A percentile compares a stretch with the other conserved stretches of the same genome.
phyloP scores from a whole-genome alignment of 2,888 invertebrate genomes.

The Daptonema setosum region DNA sequence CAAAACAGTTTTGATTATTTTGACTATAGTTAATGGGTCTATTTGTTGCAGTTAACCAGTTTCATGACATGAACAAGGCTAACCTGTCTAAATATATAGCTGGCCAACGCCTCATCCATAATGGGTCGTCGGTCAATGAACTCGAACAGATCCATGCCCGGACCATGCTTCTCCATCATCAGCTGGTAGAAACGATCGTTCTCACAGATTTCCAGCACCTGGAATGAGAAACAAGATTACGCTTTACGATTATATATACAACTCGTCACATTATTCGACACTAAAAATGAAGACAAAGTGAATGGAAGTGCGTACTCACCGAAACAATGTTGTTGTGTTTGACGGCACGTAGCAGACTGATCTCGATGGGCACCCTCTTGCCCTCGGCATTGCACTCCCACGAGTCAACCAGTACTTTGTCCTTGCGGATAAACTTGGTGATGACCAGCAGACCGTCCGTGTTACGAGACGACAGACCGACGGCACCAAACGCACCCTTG shows the following conservation, averaged over 20 bases:
- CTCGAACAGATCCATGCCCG: slow-evolving; percentile 54
- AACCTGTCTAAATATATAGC: slow-evolving; percentile 50
- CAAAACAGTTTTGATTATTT: too few species aligned
- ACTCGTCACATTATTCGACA: slow-evolving; percentile 3
- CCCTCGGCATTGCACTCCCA: slow-evolving; percentile 34
- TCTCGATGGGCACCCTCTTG: slow-evolving; percentile 40
- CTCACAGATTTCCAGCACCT: slow-evolving; percentile 45
- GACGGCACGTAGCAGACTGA: slow-evolving; percentile 42
- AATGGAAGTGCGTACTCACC: slow-evolving; percentile 13
- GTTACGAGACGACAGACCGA: slow-evolving; percentile 44
- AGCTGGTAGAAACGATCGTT: slow-evolving; percentile 48
- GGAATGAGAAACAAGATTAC: too few species aligned
- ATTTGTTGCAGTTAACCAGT: too few species aligned
- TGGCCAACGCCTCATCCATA: slow-evolving; percentile 45
- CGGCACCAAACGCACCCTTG: slow-evolving; percentile 51
- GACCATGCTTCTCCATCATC: slow-evolving; percentile 54
- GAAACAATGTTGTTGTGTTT: slow-evolving; percentile 46
- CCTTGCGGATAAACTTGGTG: slow-evolving; percentile 47
- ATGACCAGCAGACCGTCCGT: slow-evolving; percentile 42
- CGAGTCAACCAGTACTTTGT: slow-evolving; percentile 44
- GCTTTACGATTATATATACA: too few species aligned
- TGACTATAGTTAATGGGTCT: too few species aligned
- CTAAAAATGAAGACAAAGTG: slow-evolving; percentile 16
- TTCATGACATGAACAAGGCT: not conserved
- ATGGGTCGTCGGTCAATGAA: slow-evolving; percentile 48